Percentiles rank a stretch among this genome's conserved stretches.
These are phyloP conservation scores for Synergus gifuensis DNA, from an alignment of 2,888 invertebrate species.

Conservation along the genomic window DNA sequence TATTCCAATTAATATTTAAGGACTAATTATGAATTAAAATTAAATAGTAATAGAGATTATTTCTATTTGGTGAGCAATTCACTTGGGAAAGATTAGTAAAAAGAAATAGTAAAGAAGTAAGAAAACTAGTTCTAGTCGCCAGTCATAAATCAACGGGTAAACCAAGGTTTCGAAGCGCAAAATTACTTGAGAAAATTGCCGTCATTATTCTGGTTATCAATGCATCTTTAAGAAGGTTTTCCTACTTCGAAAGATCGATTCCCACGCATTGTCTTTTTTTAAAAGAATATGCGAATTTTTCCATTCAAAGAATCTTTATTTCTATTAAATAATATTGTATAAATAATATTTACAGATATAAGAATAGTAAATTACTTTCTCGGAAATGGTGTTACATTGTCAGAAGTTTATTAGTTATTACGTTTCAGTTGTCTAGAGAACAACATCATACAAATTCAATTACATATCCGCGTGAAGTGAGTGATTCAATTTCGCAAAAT, in stretches of 20 bases:
- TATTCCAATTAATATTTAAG: background rate
- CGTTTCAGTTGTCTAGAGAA: constrained; percentile 1
- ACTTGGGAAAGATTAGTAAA: background rate
- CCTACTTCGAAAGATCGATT: constrained; percentile 26
- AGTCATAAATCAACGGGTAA: constrained; percentile 23
- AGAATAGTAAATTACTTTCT: background rate
- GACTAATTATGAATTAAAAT: background rate
- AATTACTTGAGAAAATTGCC: constrained; percentile 40
- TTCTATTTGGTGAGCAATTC: background rate
- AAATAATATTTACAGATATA: background rate
- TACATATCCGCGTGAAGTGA: constrained; percentile 19
- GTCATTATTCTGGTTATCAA: constrained; percentile 36
- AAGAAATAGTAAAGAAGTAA: constrained; percentile 6
- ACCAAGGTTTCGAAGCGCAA: constrained; percentile 27
- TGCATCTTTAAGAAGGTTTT: constrained; percentile 34
- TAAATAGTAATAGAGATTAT: background rate
- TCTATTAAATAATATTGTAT: background rate
- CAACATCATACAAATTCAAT: constrained; percentile 19
- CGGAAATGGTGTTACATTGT: background rate
- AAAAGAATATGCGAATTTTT: background rate
- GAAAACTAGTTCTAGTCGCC: constrained; percentile 28
- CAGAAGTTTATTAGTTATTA: background rate
- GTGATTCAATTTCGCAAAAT: constrained; percentile 24
- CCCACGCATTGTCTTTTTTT: constrained; percentile 30
- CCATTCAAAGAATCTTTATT: background rate